phyloP scores from a whole-genome alignment of 2,113 vertebrate genomes.

The Apodemus speciosus region DNA sequence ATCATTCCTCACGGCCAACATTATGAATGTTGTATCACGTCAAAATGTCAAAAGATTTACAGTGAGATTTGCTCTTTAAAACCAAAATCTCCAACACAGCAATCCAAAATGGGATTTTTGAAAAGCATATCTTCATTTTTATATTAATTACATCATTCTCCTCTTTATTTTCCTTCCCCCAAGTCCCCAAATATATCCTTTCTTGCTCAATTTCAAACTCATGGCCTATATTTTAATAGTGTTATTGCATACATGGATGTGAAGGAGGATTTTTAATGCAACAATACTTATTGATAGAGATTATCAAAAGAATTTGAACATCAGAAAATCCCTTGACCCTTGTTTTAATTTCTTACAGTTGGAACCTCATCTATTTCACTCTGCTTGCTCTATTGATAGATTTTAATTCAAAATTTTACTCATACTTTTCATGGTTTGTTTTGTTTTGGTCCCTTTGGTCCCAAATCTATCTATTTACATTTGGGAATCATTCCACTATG shows the following conservation, averaged over 20 bases:
- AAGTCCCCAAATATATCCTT: background rate
- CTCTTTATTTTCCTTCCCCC: background rate
- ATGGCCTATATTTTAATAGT: background rate
- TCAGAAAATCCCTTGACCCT: background rate
- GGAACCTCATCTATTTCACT: background rate
- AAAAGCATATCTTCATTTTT: background rate
- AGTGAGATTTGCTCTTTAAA: background rate
- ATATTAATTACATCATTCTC: background rate
- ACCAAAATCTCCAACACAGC: background rate
- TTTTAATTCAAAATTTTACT: background rate
- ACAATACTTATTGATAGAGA: background rate
- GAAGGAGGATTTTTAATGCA: background rate
- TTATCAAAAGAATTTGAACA: background rate
- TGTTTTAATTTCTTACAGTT: background rate
- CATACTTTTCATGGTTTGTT: background rate
- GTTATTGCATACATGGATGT: background rate
- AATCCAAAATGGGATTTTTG: background rate
- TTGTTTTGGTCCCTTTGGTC: background rate
- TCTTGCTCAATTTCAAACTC: background rate
- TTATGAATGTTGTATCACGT: background rate
- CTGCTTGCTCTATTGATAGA: background rate
- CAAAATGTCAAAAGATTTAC: constrained; percentile 57
- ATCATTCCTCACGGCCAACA: constrained; percentile 25
- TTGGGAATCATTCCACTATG: background rate
- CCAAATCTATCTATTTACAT: background rate